A percentile compares a stretch with the other conserved stretches of the same genome.
These are phyloP conservation scores for Rhombomys opimus DNA, from an alignment of 2,113 vertebrate genomes.

Conservation along the genomic window DNA sequence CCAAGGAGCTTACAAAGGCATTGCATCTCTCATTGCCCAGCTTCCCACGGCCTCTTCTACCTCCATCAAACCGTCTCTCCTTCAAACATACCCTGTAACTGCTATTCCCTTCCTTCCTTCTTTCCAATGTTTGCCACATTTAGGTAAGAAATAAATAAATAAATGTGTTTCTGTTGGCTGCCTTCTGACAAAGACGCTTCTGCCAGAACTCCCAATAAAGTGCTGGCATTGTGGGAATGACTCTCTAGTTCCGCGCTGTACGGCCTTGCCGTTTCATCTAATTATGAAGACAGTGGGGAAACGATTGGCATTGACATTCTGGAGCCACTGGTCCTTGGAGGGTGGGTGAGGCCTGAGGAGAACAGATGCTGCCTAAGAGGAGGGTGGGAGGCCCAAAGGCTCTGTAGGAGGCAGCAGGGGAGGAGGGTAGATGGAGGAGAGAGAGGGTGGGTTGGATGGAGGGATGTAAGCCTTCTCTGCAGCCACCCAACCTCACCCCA, in stretches of 20 bases:
- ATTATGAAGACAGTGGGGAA: background rate
- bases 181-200: constrained; percentile 39
- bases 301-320: background rate
- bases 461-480: background rate
- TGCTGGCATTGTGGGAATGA: background rate
- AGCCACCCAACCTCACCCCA: background rate
- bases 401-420: background rate
- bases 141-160: constrained; percentile 33
- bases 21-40: background rate
- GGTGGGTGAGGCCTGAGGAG: background rate
- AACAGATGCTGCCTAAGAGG: background rate
- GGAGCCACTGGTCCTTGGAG: background rate
- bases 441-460: background rate
- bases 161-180: constrained; percentile 1
- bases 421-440: background rate
- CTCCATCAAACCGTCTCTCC: background rate
- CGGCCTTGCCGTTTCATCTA: background rate
- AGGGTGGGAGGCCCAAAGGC: background rate
- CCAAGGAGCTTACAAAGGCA: background rate
- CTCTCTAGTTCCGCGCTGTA: background rate
- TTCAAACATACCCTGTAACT: background rate
- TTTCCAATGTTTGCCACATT: constrained; percentile 27
- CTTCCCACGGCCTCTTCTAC: background rate
- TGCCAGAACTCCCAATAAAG: constrained; percentile 4
- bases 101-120: background rate